These are phyloP conservation scores for Coenobita brevimanus DNA, from an alignment of 1,140 invertebrate genomes.

Conservation along the genomic window DNA sequence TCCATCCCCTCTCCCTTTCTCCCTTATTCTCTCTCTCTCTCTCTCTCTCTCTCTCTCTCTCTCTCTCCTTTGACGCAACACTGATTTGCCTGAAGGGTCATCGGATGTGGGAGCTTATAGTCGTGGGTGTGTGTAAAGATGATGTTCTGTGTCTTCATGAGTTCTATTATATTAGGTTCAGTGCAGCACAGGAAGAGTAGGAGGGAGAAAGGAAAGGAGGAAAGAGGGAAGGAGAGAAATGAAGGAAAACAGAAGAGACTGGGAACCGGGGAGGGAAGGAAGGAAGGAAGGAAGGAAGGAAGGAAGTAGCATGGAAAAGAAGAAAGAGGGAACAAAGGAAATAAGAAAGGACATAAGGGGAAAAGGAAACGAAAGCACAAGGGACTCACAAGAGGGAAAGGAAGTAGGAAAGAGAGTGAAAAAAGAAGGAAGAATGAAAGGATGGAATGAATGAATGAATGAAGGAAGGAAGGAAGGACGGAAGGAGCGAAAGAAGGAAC, in stretches of 20 bases:
- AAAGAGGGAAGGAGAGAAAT: too few relatives aligned
- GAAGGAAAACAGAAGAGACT: constrained; percentile 2
- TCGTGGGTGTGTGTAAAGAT: too few relatives aligned
- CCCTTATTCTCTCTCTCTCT: too few relatives aligned
- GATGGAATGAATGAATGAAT: background rate
- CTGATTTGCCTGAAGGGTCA: too few relatives aligned
- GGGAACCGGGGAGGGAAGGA: constrained; percentile 5
- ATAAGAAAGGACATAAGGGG: constrained; percentile 9
- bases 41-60: too few relatives aligned
- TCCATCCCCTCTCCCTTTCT: too few relatives aligned
- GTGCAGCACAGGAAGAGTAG: too few relatives aligned
- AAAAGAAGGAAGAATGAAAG: background rate
- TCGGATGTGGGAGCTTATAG: too few relatives aligned
- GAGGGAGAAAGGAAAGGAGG: too few relatives aligned
- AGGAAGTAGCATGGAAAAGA: background rate
- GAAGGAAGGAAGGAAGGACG: background rate
- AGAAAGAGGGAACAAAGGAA: constrained; percentile 7
- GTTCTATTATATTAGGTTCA: too few relatives aligned
- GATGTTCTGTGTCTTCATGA: too few relatives aligned
- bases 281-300: constrained; percentile 20
- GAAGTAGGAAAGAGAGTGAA: background rate
- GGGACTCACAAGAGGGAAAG: constrained; percentile 4
- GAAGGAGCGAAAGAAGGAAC: background rate
- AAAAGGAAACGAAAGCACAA: constrained; percentile 12
- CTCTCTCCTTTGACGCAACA: too few relatives aligned